Percentiles rank a stretch among this genome's conserved stretches.
phyloP scores from a whole-genome alignment of 2,888 invertebrate species.

The Brenthis hecate region DNA sequence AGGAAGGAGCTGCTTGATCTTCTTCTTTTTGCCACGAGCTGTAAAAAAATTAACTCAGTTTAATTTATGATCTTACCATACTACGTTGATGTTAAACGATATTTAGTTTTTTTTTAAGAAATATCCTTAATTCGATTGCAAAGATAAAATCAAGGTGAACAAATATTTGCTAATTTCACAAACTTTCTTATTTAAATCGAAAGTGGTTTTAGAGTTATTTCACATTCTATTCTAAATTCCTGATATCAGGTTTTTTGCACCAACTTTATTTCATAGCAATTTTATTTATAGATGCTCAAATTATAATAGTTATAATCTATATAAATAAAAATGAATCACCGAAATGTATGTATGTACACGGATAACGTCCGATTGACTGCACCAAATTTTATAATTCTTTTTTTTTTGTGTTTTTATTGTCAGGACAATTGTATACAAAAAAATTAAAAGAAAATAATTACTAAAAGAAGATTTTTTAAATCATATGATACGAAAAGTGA shows the following conservation, averaged over 20 bases:
- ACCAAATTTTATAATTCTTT: too few relatives aligned
- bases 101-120: too few relatives aligned
- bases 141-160: neutral
- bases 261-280: slow-evolving; percentile 8
- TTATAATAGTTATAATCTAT: neutral
- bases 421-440: too few relatives aligned
- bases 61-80: neutral
- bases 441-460: too few relatives aligned
- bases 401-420: too few relatives aligned
- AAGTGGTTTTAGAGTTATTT: slow-evolving; percentile 31
- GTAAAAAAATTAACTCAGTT: slow-evolving; percentile 44
- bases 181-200: slow-evolving; percentile 31
- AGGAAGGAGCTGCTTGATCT: slow-evolving; percentile 88
- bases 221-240: slow-evolving; percentile 34
- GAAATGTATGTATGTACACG: too few relatives aligned
- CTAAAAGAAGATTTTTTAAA: too few relatives aligned
- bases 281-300: neutral
- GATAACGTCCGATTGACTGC: too few relatives aligned
- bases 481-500: too few relatives aligned
- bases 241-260: slow-evolving; percentile 29
- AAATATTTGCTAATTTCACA: slow-evolving; percentile 1
- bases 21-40: slow-evolving; percentile 92
- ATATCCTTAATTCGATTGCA: too few relatives aligned
- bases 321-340: too few relatives aligned
- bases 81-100: too few relatives aligned